phyloP scores from a whole-genome alignment of 2,113 vertebrate species.

The Anas platyrhynchos region DNA sequence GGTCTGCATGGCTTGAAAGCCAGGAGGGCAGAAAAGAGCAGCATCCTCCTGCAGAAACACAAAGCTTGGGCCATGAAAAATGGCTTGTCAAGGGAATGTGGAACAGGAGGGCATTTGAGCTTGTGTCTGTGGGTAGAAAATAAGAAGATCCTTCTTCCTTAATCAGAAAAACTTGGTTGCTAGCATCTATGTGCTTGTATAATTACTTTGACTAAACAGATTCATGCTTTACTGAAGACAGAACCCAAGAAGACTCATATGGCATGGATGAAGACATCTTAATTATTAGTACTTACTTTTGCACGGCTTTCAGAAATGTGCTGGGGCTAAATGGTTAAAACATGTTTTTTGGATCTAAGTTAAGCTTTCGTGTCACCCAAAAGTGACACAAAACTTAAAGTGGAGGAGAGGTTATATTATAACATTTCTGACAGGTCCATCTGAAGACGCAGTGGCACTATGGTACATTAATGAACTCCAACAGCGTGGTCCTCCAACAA shows the following conservation, averaged over 20 bases:
- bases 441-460: not conserved
- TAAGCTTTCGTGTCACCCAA: not conserved
- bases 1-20: not conserved
- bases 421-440: not conserved
- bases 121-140: not conserved
- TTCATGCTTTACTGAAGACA: not conserved
- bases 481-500: not conserved
- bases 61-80: not conserved
- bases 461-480: not conserved
- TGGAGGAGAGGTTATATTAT: not conserved
- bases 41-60: not conserved
- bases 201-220: not conserved
- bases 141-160: not conserved
- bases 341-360: not conserved
- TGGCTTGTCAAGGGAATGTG: not conserved
- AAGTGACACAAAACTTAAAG: not conserved
- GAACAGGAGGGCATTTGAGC: not conserved
- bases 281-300: not conserved
- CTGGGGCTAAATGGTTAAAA: not conserved
- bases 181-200: not conserved
- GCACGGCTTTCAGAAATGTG: not conserved
- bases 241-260: not conserved
- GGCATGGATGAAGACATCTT: not conserved
- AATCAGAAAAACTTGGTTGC: not conserved
- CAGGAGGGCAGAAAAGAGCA: not conserved